Evolutionary conservation across 2,113 vertebrate species (phyloP).

Genomic region (Emberiza fucata): DNA sequence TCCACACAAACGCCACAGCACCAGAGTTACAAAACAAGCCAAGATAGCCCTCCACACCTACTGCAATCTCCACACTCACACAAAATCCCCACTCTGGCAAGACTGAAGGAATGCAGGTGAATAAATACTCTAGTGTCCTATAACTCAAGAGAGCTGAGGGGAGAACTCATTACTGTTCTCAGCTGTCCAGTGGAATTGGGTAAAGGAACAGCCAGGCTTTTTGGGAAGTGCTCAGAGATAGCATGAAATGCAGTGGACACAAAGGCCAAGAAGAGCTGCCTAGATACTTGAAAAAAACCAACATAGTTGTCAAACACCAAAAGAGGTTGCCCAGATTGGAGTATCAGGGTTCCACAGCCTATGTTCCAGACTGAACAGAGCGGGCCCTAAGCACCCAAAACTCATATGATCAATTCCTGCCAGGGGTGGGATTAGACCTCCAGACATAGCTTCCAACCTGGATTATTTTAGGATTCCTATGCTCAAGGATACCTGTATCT

Average conservation of each 20-base stretch:
- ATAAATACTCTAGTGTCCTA: accelerated
- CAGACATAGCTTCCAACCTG: neutral
- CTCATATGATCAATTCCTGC: neutral
- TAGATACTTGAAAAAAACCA: neutral
- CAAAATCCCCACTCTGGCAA: neutral
- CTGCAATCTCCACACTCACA: accelerated
- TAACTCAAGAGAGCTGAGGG: neutral
- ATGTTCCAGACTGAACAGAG: neutral
- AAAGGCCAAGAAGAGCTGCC: neutral
- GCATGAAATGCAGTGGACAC: neutral
- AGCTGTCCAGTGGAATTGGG: neutral
- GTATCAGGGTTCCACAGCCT: too few species aligned
- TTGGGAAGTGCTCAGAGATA: neutral
- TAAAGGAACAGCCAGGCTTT: neutral
- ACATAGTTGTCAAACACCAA: neutral
- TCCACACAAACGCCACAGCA: neutral
- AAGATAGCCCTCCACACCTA: too few species aligned
- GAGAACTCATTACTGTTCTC: too few species aligned
- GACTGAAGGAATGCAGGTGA: accelerated
- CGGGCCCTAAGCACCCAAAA: neutral
- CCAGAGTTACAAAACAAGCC: neutral
- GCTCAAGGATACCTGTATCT: too few species aligned
- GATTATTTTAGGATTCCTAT: neutral
- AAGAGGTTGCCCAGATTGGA: neutral
- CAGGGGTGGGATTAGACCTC: neutral